Conservation (phyloP, 2,888 invertebrate species). For the Perdita meconis region DNA sequence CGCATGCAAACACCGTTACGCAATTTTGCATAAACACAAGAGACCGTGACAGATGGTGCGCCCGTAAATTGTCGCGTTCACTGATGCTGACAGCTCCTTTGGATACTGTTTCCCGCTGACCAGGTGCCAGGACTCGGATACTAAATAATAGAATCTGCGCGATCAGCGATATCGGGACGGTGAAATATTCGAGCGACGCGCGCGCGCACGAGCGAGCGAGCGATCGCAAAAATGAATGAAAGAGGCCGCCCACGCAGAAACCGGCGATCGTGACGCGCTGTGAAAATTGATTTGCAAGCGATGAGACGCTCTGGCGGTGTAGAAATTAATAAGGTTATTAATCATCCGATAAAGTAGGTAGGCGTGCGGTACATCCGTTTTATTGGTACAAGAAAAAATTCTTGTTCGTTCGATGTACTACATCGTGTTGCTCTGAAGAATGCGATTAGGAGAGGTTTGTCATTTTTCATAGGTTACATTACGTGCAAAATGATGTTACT, state of each 20-base stretch:
- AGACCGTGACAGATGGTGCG: conserved; percentile 1
- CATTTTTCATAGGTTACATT: neutral
- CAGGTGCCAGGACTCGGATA: neutral
- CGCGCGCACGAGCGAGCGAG: neutral
- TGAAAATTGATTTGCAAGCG: conserved; percentile 23
- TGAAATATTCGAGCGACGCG: conserved; percentile 16
- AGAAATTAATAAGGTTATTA: conserved; percentile 49
- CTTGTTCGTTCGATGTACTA: conserved; percentile 3
- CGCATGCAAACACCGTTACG: conserved; percentile 8
- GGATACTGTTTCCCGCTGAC: conserved; percentile 1
- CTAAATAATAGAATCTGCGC: neutral
- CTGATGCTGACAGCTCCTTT: conserved; percentile 1
- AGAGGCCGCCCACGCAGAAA: conserved; percentile 1
- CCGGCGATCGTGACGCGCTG: neutral
- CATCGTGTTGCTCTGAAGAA: neutral
- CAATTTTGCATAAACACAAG: neutral
- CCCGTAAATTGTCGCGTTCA: neutral
- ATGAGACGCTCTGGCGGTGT: neutral
- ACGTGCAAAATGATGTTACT: too few relatives aligned
- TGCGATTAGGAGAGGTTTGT: neutral
- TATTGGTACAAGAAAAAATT: conserved; percentile 2
- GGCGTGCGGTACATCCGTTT: conserved; percentile 3
- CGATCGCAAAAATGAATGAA: conserved; percentile 4
- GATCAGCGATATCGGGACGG: neutral
- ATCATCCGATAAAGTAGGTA: conserved; percentile 24